Conservation (phyloP, 2,113 vertebrate species). For the Phalacrocorax aristotelis region DNA sequence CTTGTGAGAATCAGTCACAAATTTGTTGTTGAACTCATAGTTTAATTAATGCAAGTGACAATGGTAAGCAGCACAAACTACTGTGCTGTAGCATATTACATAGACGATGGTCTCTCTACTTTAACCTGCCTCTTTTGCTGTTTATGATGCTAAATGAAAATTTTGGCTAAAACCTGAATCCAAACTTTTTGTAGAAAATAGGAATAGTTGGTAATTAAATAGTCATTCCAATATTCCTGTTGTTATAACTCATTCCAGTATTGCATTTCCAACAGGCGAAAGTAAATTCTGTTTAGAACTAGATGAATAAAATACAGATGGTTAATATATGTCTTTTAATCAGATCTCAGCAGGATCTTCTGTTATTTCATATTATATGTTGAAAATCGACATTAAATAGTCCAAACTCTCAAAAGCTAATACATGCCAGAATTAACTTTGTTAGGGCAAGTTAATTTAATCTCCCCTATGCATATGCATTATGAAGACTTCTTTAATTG, state of each 20-base stretch:
- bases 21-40: not conserved
- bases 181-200: not conserved
- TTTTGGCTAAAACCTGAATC: not conserved
- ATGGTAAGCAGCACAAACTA: not conserved
- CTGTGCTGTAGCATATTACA: not conserved
- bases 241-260: not conserved
- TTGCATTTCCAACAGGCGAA: not conserved
- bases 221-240: not conserved
- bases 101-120: not conserved
- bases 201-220: not conserved
- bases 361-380: not conserved
- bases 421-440: not conserved
- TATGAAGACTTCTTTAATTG: slow-evolving; percentile 11
- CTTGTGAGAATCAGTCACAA: not conserved
- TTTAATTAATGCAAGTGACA: not conserved
- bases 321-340: not conserved
- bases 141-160: not conserved
- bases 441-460: not conserved
- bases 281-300: not conserved
- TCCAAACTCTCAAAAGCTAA: not conserved
- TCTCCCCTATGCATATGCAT: not conserved
- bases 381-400: not conserved
- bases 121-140: not conserved
- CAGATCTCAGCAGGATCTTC: not conserved
- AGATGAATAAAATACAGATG: not conserved